A percentile compares a stretch with the other conserved stretches of the same genome.
These are phyloP conservation scores for Creontiades dilutus DNA, from an alignment of 2,888 invertebrate species.

Conservation along the genomic window DNA sequence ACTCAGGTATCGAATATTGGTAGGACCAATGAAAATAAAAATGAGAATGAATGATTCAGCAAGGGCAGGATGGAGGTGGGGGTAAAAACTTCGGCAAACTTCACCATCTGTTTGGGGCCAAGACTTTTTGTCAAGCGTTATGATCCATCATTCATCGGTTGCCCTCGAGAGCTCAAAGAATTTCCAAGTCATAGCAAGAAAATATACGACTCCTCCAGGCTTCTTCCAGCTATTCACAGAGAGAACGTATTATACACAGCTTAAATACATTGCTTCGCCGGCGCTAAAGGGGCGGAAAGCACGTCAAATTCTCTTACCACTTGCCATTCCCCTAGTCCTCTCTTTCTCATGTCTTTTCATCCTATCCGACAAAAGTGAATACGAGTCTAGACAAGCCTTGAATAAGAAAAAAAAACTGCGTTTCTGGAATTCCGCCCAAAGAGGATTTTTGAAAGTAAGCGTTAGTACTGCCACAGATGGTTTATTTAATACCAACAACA, in stretches of 20 bases:
- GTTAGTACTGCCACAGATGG: no score
- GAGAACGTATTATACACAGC: not conserved
- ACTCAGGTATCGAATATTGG: not conserved
- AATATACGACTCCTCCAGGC: not conserved
- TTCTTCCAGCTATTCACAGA: not conserved
- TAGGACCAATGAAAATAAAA: not conserved
- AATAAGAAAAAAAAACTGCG: no score
- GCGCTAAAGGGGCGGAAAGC: not conserved
- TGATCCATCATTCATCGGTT: conserved; percentile 36
- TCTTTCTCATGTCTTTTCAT: not conserved
- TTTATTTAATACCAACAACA: no score
- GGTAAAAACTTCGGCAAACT: conserved; percentile 14
- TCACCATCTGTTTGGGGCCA: not conserved
- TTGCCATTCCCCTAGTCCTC: not conserved
- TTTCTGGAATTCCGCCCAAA: no score
- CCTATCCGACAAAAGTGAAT: not conserved
- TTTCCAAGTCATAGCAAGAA: conserved; percentile 18
- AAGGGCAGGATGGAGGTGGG: not conserved
- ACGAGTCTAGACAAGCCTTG: not conserved
- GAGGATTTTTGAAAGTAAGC: no score
- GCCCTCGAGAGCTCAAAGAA: conserved; percentile 1
- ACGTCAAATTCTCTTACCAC: not conserved
- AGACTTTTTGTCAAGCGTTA: not conserved
- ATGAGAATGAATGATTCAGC: conserved; percentile 27
- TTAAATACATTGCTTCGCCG: conserved; percentile 9